Conservation (phyloP, 2,113 vertebrate species). For the Arizona elegans region DNA sequence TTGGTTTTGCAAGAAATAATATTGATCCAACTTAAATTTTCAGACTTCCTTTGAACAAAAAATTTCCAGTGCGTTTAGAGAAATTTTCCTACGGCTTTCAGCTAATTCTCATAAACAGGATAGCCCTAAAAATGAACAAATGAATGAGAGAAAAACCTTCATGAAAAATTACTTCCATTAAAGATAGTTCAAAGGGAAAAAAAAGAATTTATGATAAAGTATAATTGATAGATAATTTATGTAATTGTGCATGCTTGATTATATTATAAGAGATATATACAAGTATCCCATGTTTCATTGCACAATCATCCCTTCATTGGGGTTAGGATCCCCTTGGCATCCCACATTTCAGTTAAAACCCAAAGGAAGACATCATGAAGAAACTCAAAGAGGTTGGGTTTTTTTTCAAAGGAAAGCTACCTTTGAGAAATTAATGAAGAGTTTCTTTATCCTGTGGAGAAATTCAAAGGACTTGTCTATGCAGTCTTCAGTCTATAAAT, state of each 20-base stretch:
- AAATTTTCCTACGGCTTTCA: neutral
- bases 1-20: neutral
- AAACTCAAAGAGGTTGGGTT: neutral
- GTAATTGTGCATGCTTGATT: neutral
- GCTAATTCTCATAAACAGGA: neutral
- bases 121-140: neutral
- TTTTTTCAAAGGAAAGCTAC: neutral
- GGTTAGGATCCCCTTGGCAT: neutral
- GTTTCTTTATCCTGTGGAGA: neutral
- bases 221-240: neutral
- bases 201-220: neutral
- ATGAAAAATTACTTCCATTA: neutral
- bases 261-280: neutral
- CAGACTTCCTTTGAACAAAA: neutral
- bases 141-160: neutral
- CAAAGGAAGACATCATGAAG: neutral
- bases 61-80: neutral
- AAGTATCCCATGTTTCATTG: neutral
- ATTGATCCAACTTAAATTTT: neutral
- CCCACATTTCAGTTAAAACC: neutral
- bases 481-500: neutral
- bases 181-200: neutral
- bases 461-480: neutral
- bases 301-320: neutral
- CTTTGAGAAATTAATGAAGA: neutral